Base-by-base conservation (phyloP, 2,113 vertebrate species). In the Caranx melampygus region DNA sequence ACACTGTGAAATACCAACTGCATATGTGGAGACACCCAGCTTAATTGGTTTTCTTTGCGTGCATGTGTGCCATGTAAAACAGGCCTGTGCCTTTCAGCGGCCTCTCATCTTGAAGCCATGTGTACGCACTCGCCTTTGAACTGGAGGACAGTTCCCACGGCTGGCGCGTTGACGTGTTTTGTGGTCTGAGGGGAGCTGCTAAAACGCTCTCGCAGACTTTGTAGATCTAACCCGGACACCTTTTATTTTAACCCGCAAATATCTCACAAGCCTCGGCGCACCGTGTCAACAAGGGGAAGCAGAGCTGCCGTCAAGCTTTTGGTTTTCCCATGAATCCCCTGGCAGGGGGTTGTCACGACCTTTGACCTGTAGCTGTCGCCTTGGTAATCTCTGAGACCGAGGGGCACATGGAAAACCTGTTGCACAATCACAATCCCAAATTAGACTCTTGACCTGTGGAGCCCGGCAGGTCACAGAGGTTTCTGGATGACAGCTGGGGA, bases 291-390 rank as follows among this genome's bases (percentile, higher is more conserved):
- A 82, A 68, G 72, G 34, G 9, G 49, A 72, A 55, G 59, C 59
- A 69, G 60, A 58, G 81, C 34, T 6, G n/a, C 69, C 20, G 40
- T 79, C 81, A 78, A 49, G 90, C 86, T 81, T 86, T 74, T 80
- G 84, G 60, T 85, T 92, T 92, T 93, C 91, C 90, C 92, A 92
- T 89, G 84, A 85, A 88, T 88, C 84, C 68, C 87, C 70, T n/a
- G 45, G 77, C 62, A 45, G 83, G 87, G n/a, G 89, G 78, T 59
- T 75, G 49, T 71, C 81, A 11, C 92, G 88, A 93, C 88, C 90
- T 67, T 45, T 86, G 79, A 83, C 79, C 88, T 65, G 49, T 40
- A 61, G 78, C 88, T 85, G 88, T 89, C 78, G 20, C 81, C 75
- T 65, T 54, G 77, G 59, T 92, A 87, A 87, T 92, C 84, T 91